phyloP scores from a whole-genome alignment of 2,797 vertebrate species.

The Nannoperca australis region DNA sequence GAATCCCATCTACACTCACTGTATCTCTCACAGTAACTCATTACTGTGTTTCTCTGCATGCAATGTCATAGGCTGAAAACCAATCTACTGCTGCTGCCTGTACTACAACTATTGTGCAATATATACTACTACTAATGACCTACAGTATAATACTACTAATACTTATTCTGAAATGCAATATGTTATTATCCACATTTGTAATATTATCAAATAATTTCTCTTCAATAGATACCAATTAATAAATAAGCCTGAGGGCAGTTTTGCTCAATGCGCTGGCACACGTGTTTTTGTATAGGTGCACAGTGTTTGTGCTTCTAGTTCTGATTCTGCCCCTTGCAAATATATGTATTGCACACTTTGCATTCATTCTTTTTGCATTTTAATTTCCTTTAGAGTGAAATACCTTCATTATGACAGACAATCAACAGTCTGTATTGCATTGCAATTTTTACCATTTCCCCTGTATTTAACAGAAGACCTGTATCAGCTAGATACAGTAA shows the following conservation, averaged over 20 bases:
- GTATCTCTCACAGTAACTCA: neutral
- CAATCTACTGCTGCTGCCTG: too few species aligned
- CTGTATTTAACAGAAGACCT: neutral
- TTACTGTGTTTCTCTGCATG: neutral
- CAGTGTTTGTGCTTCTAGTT: neutral
- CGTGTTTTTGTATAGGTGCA: neutral
- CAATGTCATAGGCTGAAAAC: neutral
- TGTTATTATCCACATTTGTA: too few species aligned
- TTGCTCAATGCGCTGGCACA: neutral
- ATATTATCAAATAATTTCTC: neutral
- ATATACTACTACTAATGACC: neutral
- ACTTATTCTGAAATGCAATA: too few species aligned
- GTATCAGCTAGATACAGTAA: neutral
- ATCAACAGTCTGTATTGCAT: neutral
- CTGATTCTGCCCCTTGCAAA: conserved; percentile 2
- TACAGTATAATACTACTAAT: too few species aligned
- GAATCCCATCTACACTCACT: neutral
- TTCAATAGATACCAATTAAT: neutral
- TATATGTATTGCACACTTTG: neutral
- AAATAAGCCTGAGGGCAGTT: neutral
- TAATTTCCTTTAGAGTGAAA: neutral
- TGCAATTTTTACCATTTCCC: neutral
- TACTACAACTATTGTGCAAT: neutral
- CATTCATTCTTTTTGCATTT: neutral
- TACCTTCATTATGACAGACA: neutral